Conservation (phyloP, 2,113 vertebrate species). For the Odobenus rosmarus region DNA sequence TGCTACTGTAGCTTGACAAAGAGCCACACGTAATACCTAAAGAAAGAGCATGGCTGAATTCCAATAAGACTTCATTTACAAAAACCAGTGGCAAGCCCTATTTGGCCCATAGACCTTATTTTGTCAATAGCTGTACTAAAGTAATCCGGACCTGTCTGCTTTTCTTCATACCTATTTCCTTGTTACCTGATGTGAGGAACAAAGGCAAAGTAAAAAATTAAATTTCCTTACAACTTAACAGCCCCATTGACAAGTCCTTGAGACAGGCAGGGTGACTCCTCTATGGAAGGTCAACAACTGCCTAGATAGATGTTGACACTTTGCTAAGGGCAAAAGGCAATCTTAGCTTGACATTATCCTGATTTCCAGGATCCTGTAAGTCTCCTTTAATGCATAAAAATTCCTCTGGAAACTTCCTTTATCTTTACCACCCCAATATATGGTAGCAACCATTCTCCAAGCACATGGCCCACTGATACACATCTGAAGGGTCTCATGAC, state of each 20-base stretch:
- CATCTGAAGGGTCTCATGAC: neutral
- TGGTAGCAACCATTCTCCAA: neutral
- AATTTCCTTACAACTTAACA: neutral
- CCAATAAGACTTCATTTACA: neutral
- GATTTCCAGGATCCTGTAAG: neutral
- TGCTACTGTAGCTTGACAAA: neutral
- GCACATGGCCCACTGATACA: neutral
- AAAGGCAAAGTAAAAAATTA: neutral
- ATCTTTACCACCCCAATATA: neutral
- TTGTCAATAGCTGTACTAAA: neutral
- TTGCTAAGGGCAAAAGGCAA: neutral
- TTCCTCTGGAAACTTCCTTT: neutral
- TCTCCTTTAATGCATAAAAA: neutral
- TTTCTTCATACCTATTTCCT: neutral
- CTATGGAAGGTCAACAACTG: too few relatives aligned
- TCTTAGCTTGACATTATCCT: neutral
- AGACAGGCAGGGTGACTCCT: too few relatives aligned
- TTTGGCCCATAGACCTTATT: neutral
- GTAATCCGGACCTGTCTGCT: neutral
- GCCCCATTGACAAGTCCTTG: neutral
- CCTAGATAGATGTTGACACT: neutral
- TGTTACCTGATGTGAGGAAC: neutral
- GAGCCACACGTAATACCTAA: neutral
- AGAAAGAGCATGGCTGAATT: neutral
- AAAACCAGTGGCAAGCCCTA: neutral